Base-by-base conservation (phyloP, 2,888 invertebrate species). In the Ecliptopera silaceata region DNA sequence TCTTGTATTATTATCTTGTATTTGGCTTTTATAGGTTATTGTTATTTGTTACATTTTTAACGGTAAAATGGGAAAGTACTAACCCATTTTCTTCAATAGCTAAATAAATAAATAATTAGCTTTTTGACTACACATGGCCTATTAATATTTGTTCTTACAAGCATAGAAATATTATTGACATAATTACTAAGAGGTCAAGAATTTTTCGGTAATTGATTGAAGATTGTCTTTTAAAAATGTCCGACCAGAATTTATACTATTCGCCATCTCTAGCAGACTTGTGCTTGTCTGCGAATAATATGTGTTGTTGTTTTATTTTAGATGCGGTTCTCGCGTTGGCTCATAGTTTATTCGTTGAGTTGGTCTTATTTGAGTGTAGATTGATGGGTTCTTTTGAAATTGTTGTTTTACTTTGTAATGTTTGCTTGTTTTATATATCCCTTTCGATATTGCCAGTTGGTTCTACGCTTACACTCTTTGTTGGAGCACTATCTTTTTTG, bases 191-290 rank as follows among this genome's bases (percentile, higher is more conserved):
- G n/a, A n/a, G n/a, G n/a, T n/a, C n/a, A n/a, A n/a, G n/a, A n/a
- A n/a, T n/a, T n/a, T n/a, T n/a, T n/a, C n/a, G n/a, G n/a, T n/a
- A n/a, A n/a, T n/a, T n/a, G n/a, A n/a, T n/a, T n/a, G n/a, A n/a
- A n/a, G n/a, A n/a, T n/a, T n/a, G n/a, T n/a, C n/a, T n/a, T n/a
- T n/a, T n/a, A n/a, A n/a, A 15, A 36, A 15, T 15, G 22, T 42
- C 42, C 42, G 42, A 13, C 22, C 13, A 41, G 6, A 22, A n/a
- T 20, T 6, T 13, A 38, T 10, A 1, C 5, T 26, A 1, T 36
- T 0, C 8, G n/a, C 8, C 52, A 45, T 11, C 45, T 12, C 52
- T 53, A 46, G 71, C 73, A 74, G 65, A 64, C 71, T 66, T 63
- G 55, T 63, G 63, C 64, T 62, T 54, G 58, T 64, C 69, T 43